Evolutionary conservation across 1,140 invertebrate species (phyloP).

Genomic region (Centruroides sculpturatus): DNA sequence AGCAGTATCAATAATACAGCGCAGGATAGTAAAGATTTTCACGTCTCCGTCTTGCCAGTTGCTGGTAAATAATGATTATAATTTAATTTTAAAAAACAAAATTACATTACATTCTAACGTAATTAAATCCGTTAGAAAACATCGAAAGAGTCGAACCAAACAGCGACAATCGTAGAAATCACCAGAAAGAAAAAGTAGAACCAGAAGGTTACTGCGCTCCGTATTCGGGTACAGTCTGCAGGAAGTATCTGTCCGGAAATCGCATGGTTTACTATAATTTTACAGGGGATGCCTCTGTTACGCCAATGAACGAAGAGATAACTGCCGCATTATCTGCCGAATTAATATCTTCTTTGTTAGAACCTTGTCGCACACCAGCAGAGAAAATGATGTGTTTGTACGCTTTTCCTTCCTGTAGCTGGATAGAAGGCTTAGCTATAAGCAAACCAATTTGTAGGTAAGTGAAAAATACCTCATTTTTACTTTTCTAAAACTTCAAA

Average conservation of each 20-base stretch:
- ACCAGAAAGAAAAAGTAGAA: background rate
- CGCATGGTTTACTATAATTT: constrained; percentile 68
- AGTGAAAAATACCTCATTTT: background rate
- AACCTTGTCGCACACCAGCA: constrained; percentile 68
- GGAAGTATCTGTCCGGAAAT: constrained; percentile 50
- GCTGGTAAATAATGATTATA: background rate
- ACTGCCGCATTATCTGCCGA: constrained; percentile 66
- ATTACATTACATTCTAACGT: too few relatives aligned
- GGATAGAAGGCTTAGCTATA: constrained; percentile 31
- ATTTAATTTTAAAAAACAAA: too few relatives aligned
- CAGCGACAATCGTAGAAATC: background rate
- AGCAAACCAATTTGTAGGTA: constrained; percentile 25
- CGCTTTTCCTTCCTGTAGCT: constrained; percentile 73
- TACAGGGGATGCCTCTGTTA: constrained; percentile 27
- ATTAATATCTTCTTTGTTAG: constrained; percentile 56
- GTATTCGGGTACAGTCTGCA: constrained; percentile 78
- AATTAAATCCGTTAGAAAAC: background rate
- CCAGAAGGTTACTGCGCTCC: constrained; percentile 57
- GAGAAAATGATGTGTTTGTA: constrained; percentile 78
- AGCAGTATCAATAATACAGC: constrained; percentile 7
- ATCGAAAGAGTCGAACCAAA: background rate
- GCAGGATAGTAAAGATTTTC: constrained; percentile 5
- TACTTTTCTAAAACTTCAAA: background rate
- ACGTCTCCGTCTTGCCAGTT: constrained; percentile 8
- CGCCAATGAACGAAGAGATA: constrained; percentile 70